Conservation (phyloP, 2,113 vertebrate species). For the Pituophis catenifer region DNA sequence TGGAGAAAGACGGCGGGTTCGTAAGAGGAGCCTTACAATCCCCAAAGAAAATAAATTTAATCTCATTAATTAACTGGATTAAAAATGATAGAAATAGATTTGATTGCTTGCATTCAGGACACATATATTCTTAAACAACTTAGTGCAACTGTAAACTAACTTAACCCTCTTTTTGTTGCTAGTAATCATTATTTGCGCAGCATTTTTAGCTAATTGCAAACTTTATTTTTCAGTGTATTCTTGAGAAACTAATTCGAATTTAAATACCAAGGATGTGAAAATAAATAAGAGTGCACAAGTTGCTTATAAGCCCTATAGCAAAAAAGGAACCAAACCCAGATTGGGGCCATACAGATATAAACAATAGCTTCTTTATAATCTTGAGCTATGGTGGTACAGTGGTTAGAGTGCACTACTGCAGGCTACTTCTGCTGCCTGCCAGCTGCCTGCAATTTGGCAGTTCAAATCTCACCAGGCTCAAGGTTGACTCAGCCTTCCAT, state of each 20-base stretch:
- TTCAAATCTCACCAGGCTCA: no score
- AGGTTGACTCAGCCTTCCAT: no score
- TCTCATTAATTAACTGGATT: constrained; percentile 35
- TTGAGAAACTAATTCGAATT: not conserved
- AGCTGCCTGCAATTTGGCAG: no score
- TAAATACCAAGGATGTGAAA: not conserved
- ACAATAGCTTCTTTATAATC: not conserved
- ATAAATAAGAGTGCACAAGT: no score
- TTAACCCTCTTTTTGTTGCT: not conserved
- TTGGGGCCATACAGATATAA: not conserved
- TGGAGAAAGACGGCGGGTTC: constrained; percentile 43
- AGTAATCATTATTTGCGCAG: constrained; percentile 6
- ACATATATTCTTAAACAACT: not conserved
- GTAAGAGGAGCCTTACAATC: constrained; percentile 33
- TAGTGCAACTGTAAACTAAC: constrained; percentile 7
- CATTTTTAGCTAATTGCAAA: not conserved
- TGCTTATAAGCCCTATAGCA: not conserved
- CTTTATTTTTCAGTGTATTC: constrained; percentile 5
- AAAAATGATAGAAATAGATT: constrained; percentile 34
- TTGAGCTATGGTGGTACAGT: no score
- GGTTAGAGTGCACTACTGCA: no score
- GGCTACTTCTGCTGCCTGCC: no score
- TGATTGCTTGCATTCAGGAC: constrained; percentile 20
- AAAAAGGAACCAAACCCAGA: not conserved
- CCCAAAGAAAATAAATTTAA: constrained; percentile 25